phyloP scores from a whole-genome alignment of 2,888 invertebrate species.

The Podotricha telesiphe region DNA sequence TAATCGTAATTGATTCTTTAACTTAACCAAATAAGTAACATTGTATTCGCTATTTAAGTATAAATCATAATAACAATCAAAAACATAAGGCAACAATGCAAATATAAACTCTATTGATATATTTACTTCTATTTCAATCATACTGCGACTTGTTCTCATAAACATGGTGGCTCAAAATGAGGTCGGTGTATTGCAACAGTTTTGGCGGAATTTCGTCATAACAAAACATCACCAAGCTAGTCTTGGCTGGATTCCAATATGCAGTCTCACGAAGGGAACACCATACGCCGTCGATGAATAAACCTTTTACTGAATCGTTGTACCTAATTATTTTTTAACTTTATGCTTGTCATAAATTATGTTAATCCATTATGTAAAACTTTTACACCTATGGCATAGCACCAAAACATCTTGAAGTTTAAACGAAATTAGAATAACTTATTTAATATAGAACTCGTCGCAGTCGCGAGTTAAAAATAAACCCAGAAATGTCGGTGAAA shows the following conservation, averaged over 20 bases:
- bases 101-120: conserved; percentile 27
- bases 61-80: too few relatives aligned
- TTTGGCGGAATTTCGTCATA: conserved; percentile 81
- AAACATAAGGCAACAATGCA: conserved; percentile 10
- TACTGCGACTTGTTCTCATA: conserved; percentile 48
- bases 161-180: conserved; percentile 58
- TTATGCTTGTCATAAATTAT: conserved; percentile 34
- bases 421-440: conserved; percentile 35
- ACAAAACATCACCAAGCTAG: conserved; percentile 65
- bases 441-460: conserved; percentile 29
- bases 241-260: conserved; percentile 68
- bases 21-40: background rate
- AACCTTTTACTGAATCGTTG: conserved; percentile 49
- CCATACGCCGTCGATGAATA: conserved; percentile 48
- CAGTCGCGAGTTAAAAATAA: conserved; percentile 36
- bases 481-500: conserved; percentile 37
- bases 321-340: conserved; percentile 23
- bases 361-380: conserved; percentile 29
- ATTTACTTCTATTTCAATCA: conserved; percentile 42
- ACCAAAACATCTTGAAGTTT: conserved; percentile 32
- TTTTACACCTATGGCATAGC: conserved; percentile 27
- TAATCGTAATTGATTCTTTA: too few relatives aligned
- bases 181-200: conserved; percentile 77
- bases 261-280: conserved; percentile 55
- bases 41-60: background rate